A percentile compares a stretch with the other conserved stretches of the same genome.
Conservation (phyloP, 2,113 vertebrate species). For the Hyla sarda region DNA sequence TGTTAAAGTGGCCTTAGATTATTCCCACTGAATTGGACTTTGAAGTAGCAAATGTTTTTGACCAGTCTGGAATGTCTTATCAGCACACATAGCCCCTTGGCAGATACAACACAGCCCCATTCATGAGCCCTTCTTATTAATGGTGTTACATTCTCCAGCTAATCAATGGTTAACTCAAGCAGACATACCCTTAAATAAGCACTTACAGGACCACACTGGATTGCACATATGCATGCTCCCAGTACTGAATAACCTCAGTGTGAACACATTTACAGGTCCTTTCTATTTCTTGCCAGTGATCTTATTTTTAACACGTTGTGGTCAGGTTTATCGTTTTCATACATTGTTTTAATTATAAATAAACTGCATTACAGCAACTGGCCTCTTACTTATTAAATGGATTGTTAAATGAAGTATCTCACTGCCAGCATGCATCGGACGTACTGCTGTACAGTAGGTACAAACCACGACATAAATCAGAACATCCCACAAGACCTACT, state of each 20-base stretch:
- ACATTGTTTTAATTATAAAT: not conserved
- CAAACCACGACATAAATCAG: too few relatives aligned
- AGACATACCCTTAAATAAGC: slow-evolving; percentile 20
- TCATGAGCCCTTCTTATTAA: slow-evolving; percentile 22
- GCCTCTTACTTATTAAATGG: not conserved
- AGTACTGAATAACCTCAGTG: slow-evolving; percentile 36
- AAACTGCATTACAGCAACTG: not conserved
- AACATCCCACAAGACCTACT: too few relatives aligned
- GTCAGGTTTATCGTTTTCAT: slow-evolving; percentile 1
- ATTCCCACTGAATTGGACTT: slow-evolving; percentile 22
- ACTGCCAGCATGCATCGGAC: too few relatives aligned
- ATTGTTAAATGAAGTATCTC: not conserved
- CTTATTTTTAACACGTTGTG: not conserved
- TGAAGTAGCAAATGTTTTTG: slow-evolving; percentile 35
- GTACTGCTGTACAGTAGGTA: too few relatives aligned
- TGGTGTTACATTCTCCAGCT: slow-evolving; percentile 38
- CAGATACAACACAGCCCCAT: not conserved
- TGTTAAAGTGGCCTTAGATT: too few relatives aligned
- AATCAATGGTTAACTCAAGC: slow-evolving; percentile 36
- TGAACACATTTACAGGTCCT: slow-evolving; percentile 1
- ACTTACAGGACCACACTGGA: slow-evolving; percentile 12
- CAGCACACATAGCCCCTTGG: not conserved
- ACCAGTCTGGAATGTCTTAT: slow-evolving; percentile 19
- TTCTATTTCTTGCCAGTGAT: not conserved
- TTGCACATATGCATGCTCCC: slow-evolving; percentile 7